Conservation (phyloP, 2,888 invertebrate genomes). For the Xestoiulus laeticollis region DNA sequence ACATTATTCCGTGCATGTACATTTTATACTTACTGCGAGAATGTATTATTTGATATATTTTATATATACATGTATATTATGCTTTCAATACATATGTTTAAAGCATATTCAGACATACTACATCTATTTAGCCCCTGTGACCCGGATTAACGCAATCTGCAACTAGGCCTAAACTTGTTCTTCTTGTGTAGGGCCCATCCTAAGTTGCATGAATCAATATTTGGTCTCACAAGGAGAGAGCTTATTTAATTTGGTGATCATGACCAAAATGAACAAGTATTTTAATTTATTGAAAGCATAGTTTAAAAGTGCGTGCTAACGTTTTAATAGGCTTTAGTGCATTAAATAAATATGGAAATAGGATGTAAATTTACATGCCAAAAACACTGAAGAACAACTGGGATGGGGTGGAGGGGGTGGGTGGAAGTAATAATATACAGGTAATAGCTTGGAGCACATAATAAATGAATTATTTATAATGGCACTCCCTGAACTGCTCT, state of each 20-base stretch:
- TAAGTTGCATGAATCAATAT: not conserved
- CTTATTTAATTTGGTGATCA: slow-evolving; percentile 21
- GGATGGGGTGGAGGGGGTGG: too few relatives aligned
- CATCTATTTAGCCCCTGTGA: not conserved
- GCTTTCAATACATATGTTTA: too few relatives aligned
- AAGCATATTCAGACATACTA: too few relatives aligned
- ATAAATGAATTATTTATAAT: slow-evolving; percentile 9
- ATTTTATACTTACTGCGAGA: too few relatives aligned
- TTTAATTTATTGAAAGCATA: not conserved
- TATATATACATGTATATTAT: too few relatives aligned
- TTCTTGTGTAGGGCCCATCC: not conserved
- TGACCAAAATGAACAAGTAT: slow-evolving; percentile 34
- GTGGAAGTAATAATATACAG: not conserved
- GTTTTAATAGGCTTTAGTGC: slow-evolving; percentile 24
- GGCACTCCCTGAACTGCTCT: not conserved
- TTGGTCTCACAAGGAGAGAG: not conserved
- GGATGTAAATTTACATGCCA: not conserved
- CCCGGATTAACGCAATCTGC: not conserved
- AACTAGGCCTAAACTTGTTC: not conserved
- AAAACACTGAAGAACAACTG: not conserved
- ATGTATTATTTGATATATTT: too few relatives aligned
- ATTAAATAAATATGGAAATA: slow-evolving; percentile 15
- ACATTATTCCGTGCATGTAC: too few relatives aligned
- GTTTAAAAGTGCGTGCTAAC: slow-evolving; percentile 41
- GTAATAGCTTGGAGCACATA: not conserved